Conservation (phyloP, 2,113 vertebrate genomes). For the Galeopterus variegatus region DNA sequence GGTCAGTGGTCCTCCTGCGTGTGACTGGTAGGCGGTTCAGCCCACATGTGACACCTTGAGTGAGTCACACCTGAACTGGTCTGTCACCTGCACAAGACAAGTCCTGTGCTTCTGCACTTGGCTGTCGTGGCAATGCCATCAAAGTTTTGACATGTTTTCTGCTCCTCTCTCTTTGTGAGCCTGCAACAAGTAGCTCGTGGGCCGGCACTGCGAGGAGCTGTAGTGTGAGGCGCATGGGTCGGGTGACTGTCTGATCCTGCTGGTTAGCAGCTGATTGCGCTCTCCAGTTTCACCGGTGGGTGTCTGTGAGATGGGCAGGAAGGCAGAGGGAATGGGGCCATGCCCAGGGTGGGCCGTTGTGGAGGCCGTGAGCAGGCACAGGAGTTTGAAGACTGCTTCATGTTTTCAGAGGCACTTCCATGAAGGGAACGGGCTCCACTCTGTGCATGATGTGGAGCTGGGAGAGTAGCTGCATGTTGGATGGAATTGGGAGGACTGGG, state of each 20-base stretch:
- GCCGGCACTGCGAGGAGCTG: background rate
- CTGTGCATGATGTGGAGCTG: background rate
- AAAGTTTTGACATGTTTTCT: background rate
- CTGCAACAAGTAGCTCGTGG: background rate
- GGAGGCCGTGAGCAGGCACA: background rate
- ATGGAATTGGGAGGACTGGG: background rate
- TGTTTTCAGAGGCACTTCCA: background rate
- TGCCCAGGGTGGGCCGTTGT: no score
- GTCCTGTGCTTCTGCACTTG: fast-evolving
- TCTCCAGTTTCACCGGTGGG: background rate
- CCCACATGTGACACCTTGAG: background rate
- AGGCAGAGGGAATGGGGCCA: background rate
- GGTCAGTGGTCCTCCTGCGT: background rate
- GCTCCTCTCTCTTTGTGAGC: background rate
- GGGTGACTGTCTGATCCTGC: fast-evolving
- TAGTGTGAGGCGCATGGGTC: background rate
- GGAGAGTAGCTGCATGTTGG: background rate
- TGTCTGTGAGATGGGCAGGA: background rate
- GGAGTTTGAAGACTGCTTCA: background rate
- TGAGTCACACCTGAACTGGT: background rate
- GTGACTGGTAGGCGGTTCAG: background rate
- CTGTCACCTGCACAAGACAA: fast-evolving
- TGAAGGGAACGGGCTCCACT: background rate
- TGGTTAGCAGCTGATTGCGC: no score
- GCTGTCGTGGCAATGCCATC: background rate